These are phyloP conservation scores for Cossypha polioptera DNA, from an alignment of 2,797 vertebrate species.

Conservation along the genomic window DNA sequence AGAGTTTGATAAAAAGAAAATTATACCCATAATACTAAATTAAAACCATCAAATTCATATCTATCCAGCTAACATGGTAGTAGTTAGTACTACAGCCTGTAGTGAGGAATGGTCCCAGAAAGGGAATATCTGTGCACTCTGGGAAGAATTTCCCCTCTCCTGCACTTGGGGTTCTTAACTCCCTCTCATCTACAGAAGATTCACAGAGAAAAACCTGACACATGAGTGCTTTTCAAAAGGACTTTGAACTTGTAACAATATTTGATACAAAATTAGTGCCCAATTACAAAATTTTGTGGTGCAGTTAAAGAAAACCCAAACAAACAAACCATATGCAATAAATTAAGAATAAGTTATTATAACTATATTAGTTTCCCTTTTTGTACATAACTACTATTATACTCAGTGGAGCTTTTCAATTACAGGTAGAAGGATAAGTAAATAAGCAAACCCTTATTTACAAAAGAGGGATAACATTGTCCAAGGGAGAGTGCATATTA, in stretches of 20 bases:
- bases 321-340: background rate
- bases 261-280: background rate
- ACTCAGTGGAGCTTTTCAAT: background rate
- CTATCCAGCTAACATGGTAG: background rate
- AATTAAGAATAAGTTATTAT: background rate
- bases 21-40: background rate
- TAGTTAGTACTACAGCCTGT: background rate
- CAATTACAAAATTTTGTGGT: background rate
- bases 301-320: background rate
- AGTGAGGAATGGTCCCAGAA: background rate
- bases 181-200: background rate
- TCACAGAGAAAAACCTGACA: background rate
- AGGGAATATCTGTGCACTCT: background rate
- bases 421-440: background rate
- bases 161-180: background rate
- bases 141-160: background rate
- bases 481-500: background rate
- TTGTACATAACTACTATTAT: background rate
- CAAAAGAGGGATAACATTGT: background rate
- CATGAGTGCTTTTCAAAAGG: background rate
- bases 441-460: background rate
- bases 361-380: background rate
- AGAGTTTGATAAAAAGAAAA: background rate
- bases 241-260: background rate
- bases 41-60: background rate